Base-by-base conservation (phyloP, 2,888 invertebrate genomes). In the Tipula unca region DNA sequence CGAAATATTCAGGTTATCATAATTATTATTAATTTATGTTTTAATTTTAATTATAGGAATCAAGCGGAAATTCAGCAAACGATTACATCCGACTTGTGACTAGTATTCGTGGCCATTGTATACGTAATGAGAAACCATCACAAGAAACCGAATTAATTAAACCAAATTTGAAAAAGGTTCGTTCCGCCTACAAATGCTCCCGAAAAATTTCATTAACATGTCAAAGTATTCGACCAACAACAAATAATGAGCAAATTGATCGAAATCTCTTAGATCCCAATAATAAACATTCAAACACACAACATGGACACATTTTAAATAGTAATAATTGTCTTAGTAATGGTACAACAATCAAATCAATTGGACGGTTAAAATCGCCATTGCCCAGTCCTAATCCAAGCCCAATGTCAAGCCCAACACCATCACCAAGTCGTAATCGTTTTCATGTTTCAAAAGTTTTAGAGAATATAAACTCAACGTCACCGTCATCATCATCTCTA, bases 171-270 rank as follows among this genome's bases (percentile, higher is more conserved):
- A 86, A 86, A 85, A 54, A 85, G 48, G 88, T 69, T 87, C 89
- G 0, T 87, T 89, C 87, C 4, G 86, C 86, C 29, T 85, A 85
- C 87, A 87, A 90, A 87, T 90, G 89, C 87, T 92, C 92, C 87
- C 91, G 95, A 88, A 95, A 95, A 91, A 95, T 95, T 88, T 95
- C 95, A 88, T 92, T 95, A 88, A 95, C 95, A 8, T 95, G 95
- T 89, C 94, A 94, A 90, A 94, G 94, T 88, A 89, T 91, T 88
- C 87, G 84, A 87, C 87, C 88, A 89, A 87, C 82, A 89, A 88
- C 89, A 89, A 92, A 93, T 89, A 90, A 91, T 88, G 88, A 88
- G 88, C 86, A 87, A 86, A 86, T 54, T 32, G 86, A 86, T 83
- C 86, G 85, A 32, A 84, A 86, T 84, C 39, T 87, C 54, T 85